Conservation (phyloP, 64 coral and sea anemone species). For the Trachythela sp. region DNA sequence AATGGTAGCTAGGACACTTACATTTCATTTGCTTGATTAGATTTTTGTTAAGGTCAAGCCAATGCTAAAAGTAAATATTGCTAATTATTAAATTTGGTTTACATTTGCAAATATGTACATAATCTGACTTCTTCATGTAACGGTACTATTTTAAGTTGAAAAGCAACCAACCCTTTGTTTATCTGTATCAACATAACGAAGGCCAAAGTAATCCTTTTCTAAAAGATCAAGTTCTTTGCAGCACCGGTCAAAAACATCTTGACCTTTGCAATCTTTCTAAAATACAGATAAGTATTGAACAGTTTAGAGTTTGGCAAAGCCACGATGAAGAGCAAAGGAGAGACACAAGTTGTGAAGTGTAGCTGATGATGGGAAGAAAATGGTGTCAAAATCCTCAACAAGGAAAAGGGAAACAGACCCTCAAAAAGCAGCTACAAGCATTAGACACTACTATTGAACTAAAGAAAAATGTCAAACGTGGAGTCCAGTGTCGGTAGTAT, state of each 20-base stretch:
- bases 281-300: background rate
- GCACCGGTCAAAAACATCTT: background rate
- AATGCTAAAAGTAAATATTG: constrained; percentile 54
- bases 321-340: no score
- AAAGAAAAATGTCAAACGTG: no score
- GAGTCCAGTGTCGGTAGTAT: no score
- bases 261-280: constrained; percentile 5
- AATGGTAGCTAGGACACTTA: constrained; percentile 19
- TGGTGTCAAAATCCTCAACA: no score
- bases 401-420: no score
- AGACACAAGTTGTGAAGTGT: no score
- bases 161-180: constrained; percentile 59
- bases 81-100: background rate
- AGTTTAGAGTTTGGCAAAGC: background rate
- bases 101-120: background rate
- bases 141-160: background rate
- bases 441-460: no score
- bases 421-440: no score
- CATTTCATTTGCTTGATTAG: constrained; percentile 79
- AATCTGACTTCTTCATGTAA: background rate
- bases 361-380: no score
- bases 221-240: constrained; percentile 48
- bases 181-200: constrained; percentile 59
- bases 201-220: constrained; percentile 80
- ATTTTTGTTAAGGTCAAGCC: constrained; percentile 66